Conservation (phyloP, 2,888 invertebrate genomes). For the Nephrotoma flavescens region DNA sequence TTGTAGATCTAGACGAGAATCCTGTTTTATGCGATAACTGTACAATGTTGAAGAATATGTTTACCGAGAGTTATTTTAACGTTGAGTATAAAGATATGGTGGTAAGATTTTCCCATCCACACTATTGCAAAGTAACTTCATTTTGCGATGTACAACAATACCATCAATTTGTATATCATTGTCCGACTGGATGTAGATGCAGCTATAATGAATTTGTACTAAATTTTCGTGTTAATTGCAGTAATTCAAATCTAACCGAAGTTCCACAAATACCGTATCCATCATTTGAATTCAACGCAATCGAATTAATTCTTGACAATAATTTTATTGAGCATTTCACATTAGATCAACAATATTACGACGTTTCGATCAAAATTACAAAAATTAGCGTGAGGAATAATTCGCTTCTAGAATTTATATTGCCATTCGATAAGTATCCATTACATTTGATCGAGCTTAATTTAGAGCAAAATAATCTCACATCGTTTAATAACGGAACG, state of each 20-base stretch:
- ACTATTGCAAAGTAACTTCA: not conserved
- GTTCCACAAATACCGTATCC: not conserved
- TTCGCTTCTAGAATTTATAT: not conserved
- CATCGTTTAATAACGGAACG: not conserved
- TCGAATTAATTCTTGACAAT: not conserved
- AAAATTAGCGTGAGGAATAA: not conserved
- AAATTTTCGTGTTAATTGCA: not conserved
- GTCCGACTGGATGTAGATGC: not conserved
- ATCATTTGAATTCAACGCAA: not conserved
- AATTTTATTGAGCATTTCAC: not conserved
- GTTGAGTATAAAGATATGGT: not conserved
- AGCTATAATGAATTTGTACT: not conserved
- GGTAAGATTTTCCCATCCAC: not conserved
- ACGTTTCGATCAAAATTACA: not conserved
- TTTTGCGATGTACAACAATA: not conserved
- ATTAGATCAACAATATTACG: not conserved
- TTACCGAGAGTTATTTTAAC: not conserved
- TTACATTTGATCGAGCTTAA: not conserved
- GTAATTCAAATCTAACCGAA: not conserved
- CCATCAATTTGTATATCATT: not conserved
- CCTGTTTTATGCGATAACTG: not conserved
- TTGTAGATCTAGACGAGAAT: not conserved
- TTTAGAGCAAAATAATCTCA: not conserved
- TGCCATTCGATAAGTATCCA: not conserved
- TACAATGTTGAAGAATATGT: not conserved